A percentile compares a stretch with the other conserved stretches of the same genome.
Evolutionary conservation across 2,113 vertebrate species (phyloP).

Genomic region (Aythya baeri): DNA sequence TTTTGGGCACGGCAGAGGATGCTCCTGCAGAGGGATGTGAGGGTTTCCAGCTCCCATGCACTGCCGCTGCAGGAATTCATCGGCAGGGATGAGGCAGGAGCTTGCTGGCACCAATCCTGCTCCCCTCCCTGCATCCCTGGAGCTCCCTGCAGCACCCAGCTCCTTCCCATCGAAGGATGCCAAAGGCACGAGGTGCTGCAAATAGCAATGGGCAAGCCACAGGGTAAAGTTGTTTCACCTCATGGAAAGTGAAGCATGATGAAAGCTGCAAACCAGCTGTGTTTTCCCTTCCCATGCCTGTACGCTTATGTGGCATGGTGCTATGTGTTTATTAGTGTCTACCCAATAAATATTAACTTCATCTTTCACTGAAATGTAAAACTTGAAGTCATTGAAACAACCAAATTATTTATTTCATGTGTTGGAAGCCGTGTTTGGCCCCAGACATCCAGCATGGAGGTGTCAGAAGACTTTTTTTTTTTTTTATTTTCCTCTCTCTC

Average conservation of each 20-base stretch:
- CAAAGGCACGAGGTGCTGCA: neutral
- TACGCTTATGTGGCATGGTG: neutral
- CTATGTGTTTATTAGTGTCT: neutral
- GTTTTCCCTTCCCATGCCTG: fast-evolving
- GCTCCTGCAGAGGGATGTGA: neutral
- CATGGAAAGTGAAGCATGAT: neutral
- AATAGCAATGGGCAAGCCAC: neutral
- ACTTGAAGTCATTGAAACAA: neutral
- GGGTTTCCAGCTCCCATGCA: neutral
- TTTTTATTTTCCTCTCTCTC: neutral
- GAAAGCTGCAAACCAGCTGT: neutral
- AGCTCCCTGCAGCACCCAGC: neutral
- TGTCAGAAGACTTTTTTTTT: neutral
- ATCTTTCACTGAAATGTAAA: neutral
- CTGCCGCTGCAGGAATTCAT: neutral
- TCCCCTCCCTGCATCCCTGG: neutral
- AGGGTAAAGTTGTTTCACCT: neutral
- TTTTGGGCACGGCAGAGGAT: fast-evolving
- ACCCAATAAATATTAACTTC: neutral
- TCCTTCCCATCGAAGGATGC: neutral
- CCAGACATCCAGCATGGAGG: neutral
- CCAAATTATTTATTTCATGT: no score
- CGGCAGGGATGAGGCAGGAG: no score
- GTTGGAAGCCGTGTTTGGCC: neutral
- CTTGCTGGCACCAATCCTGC: neutral